Conservation (phyloP, 2,113 vertebrate species). For the Leptobrachium ailaonicum region DNA sequence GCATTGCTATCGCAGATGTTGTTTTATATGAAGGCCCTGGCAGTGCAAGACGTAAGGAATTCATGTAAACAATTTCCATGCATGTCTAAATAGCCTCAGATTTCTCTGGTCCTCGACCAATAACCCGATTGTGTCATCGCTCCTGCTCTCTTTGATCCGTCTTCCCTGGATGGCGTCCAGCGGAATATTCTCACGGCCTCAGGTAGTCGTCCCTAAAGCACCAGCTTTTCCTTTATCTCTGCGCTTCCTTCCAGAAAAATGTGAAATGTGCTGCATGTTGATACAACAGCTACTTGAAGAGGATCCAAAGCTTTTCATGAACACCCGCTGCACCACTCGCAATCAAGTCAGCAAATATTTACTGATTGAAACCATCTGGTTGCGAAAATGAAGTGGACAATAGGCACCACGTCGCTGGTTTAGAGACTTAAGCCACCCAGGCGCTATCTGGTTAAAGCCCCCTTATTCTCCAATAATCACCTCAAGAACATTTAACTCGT, state of each 20-base stretch:
- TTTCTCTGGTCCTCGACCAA: conserved; percentile 12
- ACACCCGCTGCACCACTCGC: conserved; percentile 6
- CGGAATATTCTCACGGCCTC: conserved; percentile 43
- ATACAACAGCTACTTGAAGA: conserved; percentile 30
- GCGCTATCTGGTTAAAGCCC: background rate
- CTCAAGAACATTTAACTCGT: no score
- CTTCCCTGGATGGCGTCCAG: conserved; percentile 16
- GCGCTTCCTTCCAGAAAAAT: conserved; percentile 26
- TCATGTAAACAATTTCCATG: conserved; percentile 26
- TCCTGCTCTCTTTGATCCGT: conserved; percentile 19
- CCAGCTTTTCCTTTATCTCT: conserved; percentile 19
- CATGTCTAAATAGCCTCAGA: conserved; percentile 21
- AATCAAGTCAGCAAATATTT: conserved; percentile 22
- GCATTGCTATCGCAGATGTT: conserved; percentile 19
- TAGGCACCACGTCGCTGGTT: background rate
- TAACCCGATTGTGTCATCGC: conserved; percentile 9
- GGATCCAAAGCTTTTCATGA: conserved; percentile 17
- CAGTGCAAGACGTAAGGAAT: background rate
- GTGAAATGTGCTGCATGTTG: conserved; percentile 15
- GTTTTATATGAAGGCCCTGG: conserved; percentile 19
- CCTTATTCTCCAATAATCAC: background rate
- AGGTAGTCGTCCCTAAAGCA: conserved; percentile 33
- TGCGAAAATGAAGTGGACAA: conserved; percentile 15
- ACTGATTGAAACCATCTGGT: conserved; percentile 29
- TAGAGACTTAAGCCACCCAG: conserved; percentile 5